Percentiles rank a stretch among this genome's conserved stretches.
Conservation (phyloP, 2,888 invertebrate genomes). For the Ceriagrion tenellum region DNA sequence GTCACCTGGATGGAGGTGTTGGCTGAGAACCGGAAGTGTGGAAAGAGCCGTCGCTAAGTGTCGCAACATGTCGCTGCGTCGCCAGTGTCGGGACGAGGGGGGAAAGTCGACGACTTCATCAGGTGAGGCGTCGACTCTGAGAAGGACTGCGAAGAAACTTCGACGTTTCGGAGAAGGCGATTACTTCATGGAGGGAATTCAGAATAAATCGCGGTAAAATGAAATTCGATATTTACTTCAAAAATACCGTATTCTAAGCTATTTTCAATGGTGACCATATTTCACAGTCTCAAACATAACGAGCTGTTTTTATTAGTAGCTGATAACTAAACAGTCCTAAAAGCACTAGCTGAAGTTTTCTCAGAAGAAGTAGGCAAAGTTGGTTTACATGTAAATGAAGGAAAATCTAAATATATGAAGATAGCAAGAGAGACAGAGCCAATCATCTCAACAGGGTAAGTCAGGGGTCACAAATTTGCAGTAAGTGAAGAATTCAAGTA, state of each 20-base stretch:
- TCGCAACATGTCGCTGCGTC: not conserved
- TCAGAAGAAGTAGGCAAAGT: too few species aligned
- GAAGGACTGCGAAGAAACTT: not conserved
- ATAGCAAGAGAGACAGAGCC: too few species aligned
- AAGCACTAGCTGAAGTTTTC: too few species aligned
- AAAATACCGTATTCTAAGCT: too few species aligned
- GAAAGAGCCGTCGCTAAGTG: not conserved
- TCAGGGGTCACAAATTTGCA: too few species aligned
- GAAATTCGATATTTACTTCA: too few species aligned
- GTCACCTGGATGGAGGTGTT: not conserved
- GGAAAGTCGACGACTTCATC: not conserved
- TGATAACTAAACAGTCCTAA: too few species aligned
- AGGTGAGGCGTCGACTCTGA: not conserved
- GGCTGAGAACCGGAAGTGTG: not conserved
- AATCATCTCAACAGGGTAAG: too few species aligned
- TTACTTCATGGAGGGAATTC: not conserved
- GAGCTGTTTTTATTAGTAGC: too few species aligned
- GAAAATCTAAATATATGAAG: too few species aligned
- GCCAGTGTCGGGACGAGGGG: not conserved
- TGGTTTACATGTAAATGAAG: too few species aligned
- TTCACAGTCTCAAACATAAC: not conserved
- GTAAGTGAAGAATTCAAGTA: too few species aligned
- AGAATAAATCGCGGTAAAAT: not conserved
- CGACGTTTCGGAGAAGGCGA: not conserved
- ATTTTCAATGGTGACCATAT: not conserved